These are phyloP conservation scores for Zenarchopterus dispar DNA, from an alignment of 2,797 vertebrate genomes.

Conservation along the genomic window DNA sequence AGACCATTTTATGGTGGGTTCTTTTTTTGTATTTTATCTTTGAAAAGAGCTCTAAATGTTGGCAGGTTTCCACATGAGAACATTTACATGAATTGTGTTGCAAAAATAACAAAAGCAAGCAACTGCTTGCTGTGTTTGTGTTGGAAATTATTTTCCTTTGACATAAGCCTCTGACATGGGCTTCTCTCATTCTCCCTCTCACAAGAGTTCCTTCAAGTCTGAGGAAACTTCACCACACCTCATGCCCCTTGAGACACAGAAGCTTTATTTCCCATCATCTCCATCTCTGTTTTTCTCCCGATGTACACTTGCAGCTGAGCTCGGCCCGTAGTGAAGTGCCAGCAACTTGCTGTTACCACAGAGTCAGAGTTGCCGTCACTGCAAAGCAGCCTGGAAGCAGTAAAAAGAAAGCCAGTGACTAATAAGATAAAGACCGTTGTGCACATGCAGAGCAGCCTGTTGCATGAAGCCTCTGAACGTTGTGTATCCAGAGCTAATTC, in stretches of 20 bases:
- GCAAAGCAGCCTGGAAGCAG: slow-evolving; percentile 25
- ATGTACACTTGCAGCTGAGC: slow-evolving; percentile 10
- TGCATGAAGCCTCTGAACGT: slow-evolving; percentile 41
- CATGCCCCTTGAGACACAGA: slow-evolving; percentile 17
- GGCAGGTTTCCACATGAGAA: too few species aligned
- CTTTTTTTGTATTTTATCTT: too few species aligned
- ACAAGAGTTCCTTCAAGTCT: slow-evolving; percentile 26
- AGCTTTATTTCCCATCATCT: slow-evolving; percentile 41
- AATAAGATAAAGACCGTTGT: slow-evolving; percentile 51
- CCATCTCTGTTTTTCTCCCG: background rate
- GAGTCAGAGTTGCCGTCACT: slow-evolving; percentile 41
- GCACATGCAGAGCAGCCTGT: slow-evolving; percentile 37
- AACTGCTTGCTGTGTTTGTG: slow-evolving; percentile 45
- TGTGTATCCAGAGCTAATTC: slow-evolving; percentile 60
- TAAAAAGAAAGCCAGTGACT: slow-evolving; percentile 48
- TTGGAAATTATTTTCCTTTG: slow-evolving; percentile 49
- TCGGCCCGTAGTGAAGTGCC: slow-evolving; percentile 20
- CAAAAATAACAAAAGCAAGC: slow-evolving; percentile 51
- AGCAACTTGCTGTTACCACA: slow-evolving; percentile 35
- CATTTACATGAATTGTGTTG: slow-evolving; percentile 24
- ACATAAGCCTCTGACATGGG: slow-evolving; percentile 39
- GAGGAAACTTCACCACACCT: slow-evolving; percentile 23
- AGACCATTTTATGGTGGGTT: background rate
- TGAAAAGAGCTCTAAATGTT: too few species aligned
- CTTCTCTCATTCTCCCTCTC: slow-evolving; percentile 31